Evolutionary conservation across 1,140 invertebrate genomes (phyloP), one percentile per base, ranked within the genome.

Genomic region (Samia ricini): DNA sequence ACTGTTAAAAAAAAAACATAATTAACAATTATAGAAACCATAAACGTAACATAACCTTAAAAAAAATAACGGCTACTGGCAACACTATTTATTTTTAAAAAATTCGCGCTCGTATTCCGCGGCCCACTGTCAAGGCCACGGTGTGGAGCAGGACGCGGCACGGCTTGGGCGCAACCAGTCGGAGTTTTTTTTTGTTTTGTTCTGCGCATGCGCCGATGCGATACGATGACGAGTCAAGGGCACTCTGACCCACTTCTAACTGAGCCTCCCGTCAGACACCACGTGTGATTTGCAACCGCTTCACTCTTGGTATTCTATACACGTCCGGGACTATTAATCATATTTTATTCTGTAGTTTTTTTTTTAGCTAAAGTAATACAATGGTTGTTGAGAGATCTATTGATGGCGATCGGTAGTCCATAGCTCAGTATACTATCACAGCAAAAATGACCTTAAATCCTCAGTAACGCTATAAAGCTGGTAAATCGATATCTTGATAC

Each of bases 181-280:
- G 60, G 18, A 50, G 18, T 60, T 57, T 56, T 60, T 63, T 64
- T 60, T 51, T 60, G 42, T 55, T 49, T 55, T 21, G 0, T 8
- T 2, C 23, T 48, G 49, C 56, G 58, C 49, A 42, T 51, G 65
- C 60, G 36, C 23, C 50, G 49, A 22, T 66, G 64, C 20, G 26
- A 4, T n/a, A 24, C 52, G 6, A 22, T 15, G 50, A 19, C 50
- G 24, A 68, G 73, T 72, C 82, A 85, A 85, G 82, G 81, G 71
- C 83, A 70, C 64, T 61, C 68, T 76, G 78, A 82, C 74, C 75
- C 74, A 85, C 71, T 83, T 81, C 74, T 74, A 70, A 69, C 36
- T 68, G 56, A 76, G 75, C 65, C 77, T 82, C 72, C 68, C 68
- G 42, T 56, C 69, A 42, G 63, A 51, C 58, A 70, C 71, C 80